Percentiles rank a stretch among this genome's conserved stretches.
phyloP scores from a whole-genome alignment of 2,797 vertebrate species.

The Babyrousa celebensis region DNA sequence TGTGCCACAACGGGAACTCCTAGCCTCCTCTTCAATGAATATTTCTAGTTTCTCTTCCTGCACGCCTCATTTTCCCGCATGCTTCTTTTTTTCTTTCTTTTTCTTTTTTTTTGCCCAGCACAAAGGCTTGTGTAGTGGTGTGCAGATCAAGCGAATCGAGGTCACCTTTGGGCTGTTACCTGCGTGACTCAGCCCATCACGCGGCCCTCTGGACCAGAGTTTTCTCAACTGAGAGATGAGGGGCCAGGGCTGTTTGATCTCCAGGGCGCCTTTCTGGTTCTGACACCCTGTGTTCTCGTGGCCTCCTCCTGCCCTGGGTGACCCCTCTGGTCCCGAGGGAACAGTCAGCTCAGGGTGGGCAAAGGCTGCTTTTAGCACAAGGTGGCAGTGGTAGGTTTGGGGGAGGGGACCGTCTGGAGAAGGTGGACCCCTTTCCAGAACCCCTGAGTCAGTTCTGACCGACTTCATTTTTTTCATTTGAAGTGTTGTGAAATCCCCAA shows the following conservation, averaged over 20 bases:
- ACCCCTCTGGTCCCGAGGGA: neutral
- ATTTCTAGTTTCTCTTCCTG: neutral
- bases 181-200: neutral
- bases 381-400: neutral
- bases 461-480: slow-evolving; percentile 52
- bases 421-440: neutral
- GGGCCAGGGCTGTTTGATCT: neutral
- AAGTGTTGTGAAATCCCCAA: slow-evolving; percentile 68
- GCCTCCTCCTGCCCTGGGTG: neutral
- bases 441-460: slow-evolving; percentile 65
- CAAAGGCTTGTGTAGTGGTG: neutral
- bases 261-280: neutral
- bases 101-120: neutral
- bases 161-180: neutral
- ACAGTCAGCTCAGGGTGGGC: neutral
- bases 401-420: neutral
- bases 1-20: no score
- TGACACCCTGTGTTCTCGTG: neutral
- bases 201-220: neutral
- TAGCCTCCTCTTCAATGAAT: neutral
- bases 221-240: neutral
- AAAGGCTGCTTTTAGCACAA: neutral
- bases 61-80: neutral
- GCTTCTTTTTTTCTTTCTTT: no score
- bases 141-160: neutral